Conservation (phyloP, 2,888 invertebrate genomes). For the Carpatolechia fugitivella region DNA sequence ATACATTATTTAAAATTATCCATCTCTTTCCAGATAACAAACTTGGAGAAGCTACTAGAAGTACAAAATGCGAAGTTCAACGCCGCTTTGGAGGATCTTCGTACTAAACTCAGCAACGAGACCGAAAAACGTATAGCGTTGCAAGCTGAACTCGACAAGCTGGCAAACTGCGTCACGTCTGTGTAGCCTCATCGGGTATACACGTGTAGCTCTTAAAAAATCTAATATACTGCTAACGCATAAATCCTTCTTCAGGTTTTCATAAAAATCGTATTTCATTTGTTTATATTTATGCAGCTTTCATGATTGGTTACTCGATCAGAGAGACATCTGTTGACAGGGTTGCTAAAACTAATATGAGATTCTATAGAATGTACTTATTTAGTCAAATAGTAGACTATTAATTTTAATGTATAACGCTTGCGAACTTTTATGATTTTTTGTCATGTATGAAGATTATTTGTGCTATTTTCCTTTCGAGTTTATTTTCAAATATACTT, state of each 20-base stretch:
- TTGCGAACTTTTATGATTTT: constrained; percentile 11
- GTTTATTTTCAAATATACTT: not conserved
- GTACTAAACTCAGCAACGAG: constrained; percentile 80
- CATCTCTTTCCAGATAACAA: constrained; percentile 64
- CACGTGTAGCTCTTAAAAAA: too few relatives aligned
- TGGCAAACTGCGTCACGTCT: constrained; percentile 85
- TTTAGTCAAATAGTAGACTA: constrained; percentile 10
- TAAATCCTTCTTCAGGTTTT: too few relatives aligned
- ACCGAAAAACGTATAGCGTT: constrained; percentile 81
- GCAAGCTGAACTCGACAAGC: constrained; percentile 83
- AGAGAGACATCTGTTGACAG: constrained; percentile 2
- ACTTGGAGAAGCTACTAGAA: constrained; percentile 79
- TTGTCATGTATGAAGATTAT: not conserved
- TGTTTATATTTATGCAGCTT: not conserved
- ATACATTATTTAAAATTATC: too few relatives aligned
- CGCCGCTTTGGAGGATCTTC: constrained; percentile 82
- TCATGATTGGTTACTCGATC: not conserved
- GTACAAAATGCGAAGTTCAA: constrained; percentile 79
- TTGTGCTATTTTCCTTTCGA: not conserved
- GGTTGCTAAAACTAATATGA: constrained; percentile 6
- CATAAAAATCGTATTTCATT: not conserved
- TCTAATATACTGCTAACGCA: too few relatives aligned
- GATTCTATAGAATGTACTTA: constrained; percentile 7
- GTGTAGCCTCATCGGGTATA: too few relatives aligned
- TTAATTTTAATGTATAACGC: not conserved